Base-by-base conservation (phyloP, 2,888 invertebrate species). In the Penaeus monodon region DNA sequence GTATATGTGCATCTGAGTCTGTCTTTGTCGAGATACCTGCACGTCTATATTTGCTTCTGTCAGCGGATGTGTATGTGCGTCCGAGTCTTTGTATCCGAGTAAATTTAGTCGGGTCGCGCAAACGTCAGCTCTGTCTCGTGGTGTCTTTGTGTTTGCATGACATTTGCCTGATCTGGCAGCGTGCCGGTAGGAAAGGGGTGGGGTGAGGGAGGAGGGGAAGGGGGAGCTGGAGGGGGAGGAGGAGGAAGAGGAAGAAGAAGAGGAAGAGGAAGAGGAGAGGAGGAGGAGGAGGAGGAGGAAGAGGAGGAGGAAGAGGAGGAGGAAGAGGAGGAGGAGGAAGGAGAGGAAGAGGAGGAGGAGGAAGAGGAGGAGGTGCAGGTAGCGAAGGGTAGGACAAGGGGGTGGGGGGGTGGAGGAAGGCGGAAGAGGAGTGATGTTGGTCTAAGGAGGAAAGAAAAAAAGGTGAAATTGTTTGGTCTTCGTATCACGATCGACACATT, bases 271-370 rank as follows among this genome's bases (percentile, higher is more conserved):
- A 6, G 38, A 6, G 38, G 8, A 38, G 38, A 7, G 7, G 6
- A 6, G 7, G 38, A 7, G 7, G 38, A 7, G 7, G 38, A 7
- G 7, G 38, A 7, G 7, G 8, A 6, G 7, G 38, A 6, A 8
- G 38, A 6, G 7, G 38, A 7, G 7, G 38, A 10, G 6, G 44
- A 10, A 44, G 44, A 10, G 10, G 70, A 4, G 10, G 22, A 14
- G 6, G 17, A 20, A 17, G 70, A 2, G 1, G 70, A 3, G 20
- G 2, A 1, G 14, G n/a, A 20, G 1, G 6, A 0, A 29, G 20
- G 4, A 24, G 0, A 0, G 3, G 29, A 14, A 8, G 0, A 4
- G 1, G 14, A 14, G 6, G 20, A 1, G 4, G 29, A 20, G 0
- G n/a, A 1, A 20, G 29, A 22, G 29, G n/a, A 6, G 70, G 24